Evolutionary conservation across 1,140 invertebrate species (phyloP), one percentile per base, ranked within the genome.

Genomic region (Rhyacophila brunnea): DNA sequence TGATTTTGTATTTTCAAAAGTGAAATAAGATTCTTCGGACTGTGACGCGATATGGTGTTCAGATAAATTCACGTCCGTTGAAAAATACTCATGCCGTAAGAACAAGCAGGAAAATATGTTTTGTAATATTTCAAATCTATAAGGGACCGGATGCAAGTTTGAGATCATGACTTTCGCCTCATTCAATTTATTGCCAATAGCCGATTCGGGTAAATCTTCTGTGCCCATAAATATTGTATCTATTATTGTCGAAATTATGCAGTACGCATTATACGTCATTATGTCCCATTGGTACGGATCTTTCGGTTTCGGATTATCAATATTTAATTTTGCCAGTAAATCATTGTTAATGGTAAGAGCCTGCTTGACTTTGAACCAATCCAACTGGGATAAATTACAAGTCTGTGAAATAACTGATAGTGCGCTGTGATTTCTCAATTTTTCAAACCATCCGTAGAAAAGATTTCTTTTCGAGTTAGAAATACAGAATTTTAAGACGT

Each of bases 11-110:
- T 73, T 74, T 56, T 75, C 77, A 47, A 77, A 77, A 6, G 74
- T 75, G 65, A 79, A 78, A 62, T 79, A 79, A 6, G 77, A 79
- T 61, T 74, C 74, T 64, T 79, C 77, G 1, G 75, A 79, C 58
- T 78, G 74, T 6, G 75, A 73, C 1, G 74, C 73, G 49, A 71
- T 75, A 10, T 72, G 70, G 40, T 63, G 68, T 10, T 74, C 71
- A 51, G 73, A 71, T 15, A 66, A 72, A 49, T 76, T 67, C 59
- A 75, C 73, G 34, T 72, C 65, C 45, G 71, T 76, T 1, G 75
- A 77, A 55, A 79, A 74, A 64, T 77, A 77, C 64, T 79, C 77
- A 62, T 70, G 77, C 58, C 77, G 71, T 44, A 79, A 58, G 63
- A 79, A 79, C 9, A 79, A 67, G 62, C 75, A 78, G 2, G 75